Conservation (phyloP, 2,113 vertebrate species). For the Sinocyclocheilus maitianheensis region DNA sequence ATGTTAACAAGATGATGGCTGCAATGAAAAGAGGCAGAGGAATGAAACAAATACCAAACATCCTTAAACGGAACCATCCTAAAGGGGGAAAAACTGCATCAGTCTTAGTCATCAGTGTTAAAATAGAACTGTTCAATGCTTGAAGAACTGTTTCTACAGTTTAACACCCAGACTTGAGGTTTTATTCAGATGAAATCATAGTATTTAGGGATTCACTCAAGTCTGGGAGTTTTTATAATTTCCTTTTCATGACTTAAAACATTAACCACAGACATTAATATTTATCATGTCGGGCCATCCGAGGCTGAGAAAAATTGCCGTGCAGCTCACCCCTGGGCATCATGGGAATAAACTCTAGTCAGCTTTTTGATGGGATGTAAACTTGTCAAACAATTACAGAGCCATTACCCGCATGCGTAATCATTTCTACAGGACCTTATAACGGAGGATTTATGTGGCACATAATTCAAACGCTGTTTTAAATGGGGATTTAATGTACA, state of each 20-base stretch:
- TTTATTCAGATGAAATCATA: neutral
- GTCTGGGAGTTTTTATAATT: neutral
- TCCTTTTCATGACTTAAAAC: neutral
- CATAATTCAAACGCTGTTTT: slow-evolving; percentile 62
- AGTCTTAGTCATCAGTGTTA: no score
- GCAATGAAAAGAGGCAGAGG: slow-evolving; percentile 35
- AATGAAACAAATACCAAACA: slow-evolving; percentile 58
- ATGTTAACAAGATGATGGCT: slow-evolving; percentile 33
- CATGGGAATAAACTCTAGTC: slow-evolving; percentile 44
- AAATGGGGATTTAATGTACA: slow-evolving; percentile 68
- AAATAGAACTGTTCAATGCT: neutral
- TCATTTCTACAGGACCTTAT: slow-evolving; percentile 62
- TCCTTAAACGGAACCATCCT: neutral
- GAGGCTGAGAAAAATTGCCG: neutral
- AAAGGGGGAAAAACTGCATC: neutral
- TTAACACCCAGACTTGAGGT: neutral
- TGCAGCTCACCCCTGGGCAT: neutral
- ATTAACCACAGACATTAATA: neutral
- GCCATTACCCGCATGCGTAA: slow-evolving; percentile 54
- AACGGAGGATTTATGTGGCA: slow-evolving; percentile 63
- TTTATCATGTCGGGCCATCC: neutral
- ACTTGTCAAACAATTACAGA: slow-evolving; percentile 58
- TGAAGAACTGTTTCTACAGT: neutral
- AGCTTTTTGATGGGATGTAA: slow-evolving; percentile 58
- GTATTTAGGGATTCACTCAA: neutral